phyloP scores from a whole-genome alignment of 1,140 invertebrate species.

The Pogonognathellus flavescens region DNA sequence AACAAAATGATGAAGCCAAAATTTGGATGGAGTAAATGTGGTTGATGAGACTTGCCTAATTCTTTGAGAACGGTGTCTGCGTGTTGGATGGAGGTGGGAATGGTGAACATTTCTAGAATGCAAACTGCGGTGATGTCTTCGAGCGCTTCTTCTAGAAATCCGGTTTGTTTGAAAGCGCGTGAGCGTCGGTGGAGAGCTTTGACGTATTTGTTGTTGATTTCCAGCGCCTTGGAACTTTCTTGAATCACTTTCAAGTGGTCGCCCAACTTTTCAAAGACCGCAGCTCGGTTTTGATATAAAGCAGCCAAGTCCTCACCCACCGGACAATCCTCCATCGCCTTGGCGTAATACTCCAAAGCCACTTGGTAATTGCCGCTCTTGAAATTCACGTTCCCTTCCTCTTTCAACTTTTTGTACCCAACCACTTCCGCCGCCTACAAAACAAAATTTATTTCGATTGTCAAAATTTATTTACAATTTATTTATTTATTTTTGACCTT shows the following conservation, averaged over 20 bases:
- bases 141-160: slow-evolving; percentile 83
- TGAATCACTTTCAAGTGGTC: slow-evolving; percentile 86
- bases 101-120: slow-evolving; percentile 89
- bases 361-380: slow-evolving; percentile 88
- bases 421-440: neutral
- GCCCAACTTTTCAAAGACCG: slow-evolving; percentile 91
- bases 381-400: slow-evolving; percentile 89
- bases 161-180: slow-evolving; percentile 83
- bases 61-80: slow-evolving; percentile 89
- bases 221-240: slow-evolving; percentile 88
- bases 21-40: neutral
- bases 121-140: slow-evolving; percentile 94
- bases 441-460: no score
- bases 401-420: slow-evolving; percentile 74
- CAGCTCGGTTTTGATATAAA: slow-evolving; percentile 96
- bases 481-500: no score
- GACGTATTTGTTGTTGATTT: slow-evolving; percentile 87
- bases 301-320: slow-evolving; percentile 85
- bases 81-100: slow-evolving; percentile 81
- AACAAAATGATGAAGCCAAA: no score
- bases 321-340: slow-evolving; percentile 86
- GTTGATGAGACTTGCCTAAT: slow-evolving; percentile 76
- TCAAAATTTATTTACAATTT: no score
- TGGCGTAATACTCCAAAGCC: slow-evolving; percentile 88
- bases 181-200: slow-evolving; percentile 90